Base-by-base conservation (phyloP, 2,888 invertebrate species). In the Dorcus hopei region DNA sequence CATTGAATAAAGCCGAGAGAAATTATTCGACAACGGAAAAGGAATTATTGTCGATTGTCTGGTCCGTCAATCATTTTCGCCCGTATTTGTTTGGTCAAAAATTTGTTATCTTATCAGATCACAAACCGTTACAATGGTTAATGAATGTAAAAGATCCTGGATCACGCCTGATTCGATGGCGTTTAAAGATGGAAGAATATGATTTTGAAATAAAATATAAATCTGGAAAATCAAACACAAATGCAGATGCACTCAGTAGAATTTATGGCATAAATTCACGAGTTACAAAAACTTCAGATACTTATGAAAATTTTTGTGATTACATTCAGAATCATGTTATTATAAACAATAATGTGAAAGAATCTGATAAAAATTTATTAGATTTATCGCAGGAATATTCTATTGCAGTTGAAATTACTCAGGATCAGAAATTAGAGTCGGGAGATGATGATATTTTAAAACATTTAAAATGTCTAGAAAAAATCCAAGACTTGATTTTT, bases 1-100 rank as follows among this genome's bases (percentile, higher is more conserved):
- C 72, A 1, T 55, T 73, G 11, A 75, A 70, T 54, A 62, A 66
- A 57, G 65, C 69, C 0, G 74, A 76, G 68, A 42, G 33, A 6
- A 77, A 74, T 52, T 77, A 77, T 56, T 63, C 65, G 2, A 73
- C 74, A 1, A 76, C 65, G 1, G 76, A 79, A 65, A 68, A 67
- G 48, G 76, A 78, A 67, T 57, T 75, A 1, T 50, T 77, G 49
- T 72, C 73, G 0, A 73, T 79, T 7, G 65, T 77, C 4, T 76
- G 71, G 70, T 63, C 61, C 7, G 57, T 64, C 0, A 70, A 74
- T 63, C 65, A 75, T 59, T 78, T 76, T 58, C 23, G 74, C 39
- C 72, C 75, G 3, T 78, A 77, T 54, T 52, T 78, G 2, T 74
- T 67, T 54, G 76, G 76, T 9, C 64, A 66, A 42, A 64, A 72